A percentile compares a stretch with the other conserved stretches of the same genome.
Conservation (phyloP, 2,797 vertebrate species). For the Smutsia gigantea region DNA sequence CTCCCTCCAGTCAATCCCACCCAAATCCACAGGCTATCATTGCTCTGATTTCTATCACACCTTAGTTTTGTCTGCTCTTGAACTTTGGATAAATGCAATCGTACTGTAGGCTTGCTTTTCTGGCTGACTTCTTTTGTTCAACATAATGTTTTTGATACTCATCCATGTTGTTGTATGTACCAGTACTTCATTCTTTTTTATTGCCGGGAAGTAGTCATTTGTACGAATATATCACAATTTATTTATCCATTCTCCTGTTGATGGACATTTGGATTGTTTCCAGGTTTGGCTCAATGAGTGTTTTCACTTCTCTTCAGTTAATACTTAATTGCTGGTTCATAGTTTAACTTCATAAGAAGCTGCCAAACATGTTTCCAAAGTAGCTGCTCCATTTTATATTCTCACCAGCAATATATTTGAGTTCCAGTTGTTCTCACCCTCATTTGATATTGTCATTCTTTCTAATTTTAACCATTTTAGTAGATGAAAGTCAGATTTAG, state of each 20-base stretch:
- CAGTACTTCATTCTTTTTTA: neutral
- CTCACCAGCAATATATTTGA: neutral
- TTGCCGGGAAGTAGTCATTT: neutral
- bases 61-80: neutral
- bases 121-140: neutral
- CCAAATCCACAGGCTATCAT: neutral
- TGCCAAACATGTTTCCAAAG: neutral
- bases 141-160: neutral
- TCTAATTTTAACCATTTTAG: neutral
- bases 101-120: neutral
- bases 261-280: neutral
- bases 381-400: neutral
- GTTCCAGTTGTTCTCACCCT: neutral
- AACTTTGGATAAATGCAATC: neutral
- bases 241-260: neutral
- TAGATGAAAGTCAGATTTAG: neutral
- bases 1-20: neutral
- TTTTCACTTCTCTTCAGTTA: slow-evolving; percentile 41
- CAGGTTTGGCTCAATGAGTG: slow-evolving; percentile 9
- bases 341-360: slow-evolving; percentile 39
- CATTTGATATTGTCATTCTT: neutral
- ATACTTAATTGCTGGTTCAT: slow-evolving; percentile 24
- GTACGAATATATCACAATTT: neutral
- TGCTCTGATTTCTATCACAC: neutral
- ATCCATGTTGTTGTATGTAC: neutral